Evolutionary conservation across 2,797 vertebrate genomes (phyloP).

Genomic region (Muscicapa striata): DNA sequence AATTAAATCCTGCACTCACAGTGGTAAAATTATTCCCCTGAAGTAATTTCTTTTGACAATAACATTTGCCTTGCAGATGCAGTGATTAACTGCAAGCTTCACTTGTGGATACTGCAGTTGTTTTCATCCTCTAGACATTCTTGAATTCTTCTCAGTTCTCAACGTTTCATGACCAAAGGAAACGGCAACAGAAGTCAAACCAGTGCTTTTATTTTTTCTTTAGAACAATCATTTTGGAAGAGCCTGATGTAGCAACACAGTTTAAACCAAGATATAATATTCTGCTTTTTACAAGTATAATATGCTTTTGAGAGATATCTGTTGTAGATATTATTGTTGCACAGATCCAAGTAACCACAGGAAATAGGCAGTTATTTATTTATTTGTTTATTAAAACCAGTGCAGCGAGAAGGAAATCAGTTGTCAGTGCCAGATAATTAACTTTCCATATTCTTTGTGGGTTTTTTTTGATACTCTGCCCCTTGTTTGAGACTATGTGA

Average conservation of each 20-base stretch:
- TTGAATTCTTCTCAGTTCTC: neutral
- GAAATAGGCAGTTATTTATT: neutral
- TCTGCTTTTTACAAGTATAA: neutral
- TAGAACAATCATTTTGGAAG: neutral
- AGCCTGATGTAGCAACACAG: neutral
- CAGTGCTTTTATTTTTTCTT: neutral
- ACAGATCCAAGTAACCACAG: neutral
- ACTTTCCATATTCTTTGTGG: neutral
- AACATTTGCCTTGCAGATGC: slow-evolving; percentile 36
- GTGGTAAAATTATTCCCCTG: slow-evolving; percentile 18
- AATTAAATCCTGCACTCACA: slow-evolving; percentile 13
- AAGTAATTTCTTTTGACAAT: slow-evolving; percentile 35
- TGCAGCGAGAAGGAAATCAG: neutral
- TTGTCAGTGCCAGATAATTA: neutral
- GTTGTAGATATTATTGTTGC: neutral
- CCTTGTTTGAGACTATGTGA: neutral
- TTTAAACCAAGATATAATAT: neutral
- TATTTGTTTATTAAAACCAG: neutral
- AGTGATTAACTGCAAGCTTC: neutral
- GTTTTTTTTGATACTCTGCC: neutral
- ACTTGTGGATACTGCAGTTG: neutral
- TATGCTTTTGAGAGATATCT: neutral
- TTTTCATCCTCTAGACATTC: neutral
- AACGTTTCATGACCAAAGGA: neutral
- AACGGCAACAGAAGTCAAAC: neutral